Evolutionary conservation across 2,797 vertebrate species (phyloP).

Genomic region (Myiotriccus ornatus): DNA sequence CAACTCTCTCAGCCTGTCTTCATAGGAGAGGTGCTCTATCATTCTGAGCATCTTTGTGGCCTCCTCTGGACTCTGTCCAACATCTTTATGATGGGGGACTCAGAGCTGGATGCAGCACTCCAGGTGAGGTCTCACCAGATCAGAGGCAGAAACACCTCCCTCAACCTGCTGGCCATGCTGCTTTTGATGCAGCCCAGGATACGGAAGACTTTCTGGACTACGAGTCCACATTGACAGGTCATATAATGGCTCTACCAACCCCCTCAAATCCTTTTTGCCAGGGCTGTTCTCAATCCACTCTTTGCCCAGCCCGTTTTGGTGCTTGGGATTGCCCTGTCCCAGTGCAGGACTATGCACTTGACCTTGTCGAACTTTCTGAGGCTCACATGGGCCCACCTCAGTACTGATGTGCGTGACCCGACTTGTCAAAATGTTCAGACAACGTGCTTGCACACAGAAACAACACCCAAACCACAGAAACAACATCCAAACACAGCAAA

Average conservation of each 20-base stretch:
- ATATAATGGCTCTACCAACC: neutral
- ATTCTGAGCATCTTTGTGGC: neutral
- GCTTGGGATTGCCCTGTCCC: neutral
- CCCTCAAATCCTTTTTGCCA: neutral
- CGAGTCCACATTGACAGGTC: neutral
- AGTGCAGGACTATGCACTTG: neutral
- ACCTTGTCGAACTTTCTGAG: neutral
- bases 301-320: neutral
- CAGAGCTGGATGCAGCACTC: neutral
- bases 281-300: neutral
- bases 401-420: neutral
- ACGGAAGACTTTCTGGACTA: rapidly evolving
- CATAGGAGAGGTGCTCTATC: neutral
- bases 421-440: neutral
- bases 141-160: neutral
- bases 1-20: neutral
- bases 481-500: neutral
- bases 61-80: neutral
- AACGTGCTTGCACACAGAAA: neutral
- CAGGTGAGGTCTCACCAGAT: neutral
- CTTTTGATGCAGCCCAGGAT: neutral
- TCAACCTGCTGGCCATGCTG: neutral
- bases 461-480: neutral
- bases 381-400: neutral
- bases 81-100: neutral